Evolutionary conservation across 2,113 vertebrate species (phyloP), one percentile per base, ranked within the genome.

Genomic region (Hyla sarda): DNA sequence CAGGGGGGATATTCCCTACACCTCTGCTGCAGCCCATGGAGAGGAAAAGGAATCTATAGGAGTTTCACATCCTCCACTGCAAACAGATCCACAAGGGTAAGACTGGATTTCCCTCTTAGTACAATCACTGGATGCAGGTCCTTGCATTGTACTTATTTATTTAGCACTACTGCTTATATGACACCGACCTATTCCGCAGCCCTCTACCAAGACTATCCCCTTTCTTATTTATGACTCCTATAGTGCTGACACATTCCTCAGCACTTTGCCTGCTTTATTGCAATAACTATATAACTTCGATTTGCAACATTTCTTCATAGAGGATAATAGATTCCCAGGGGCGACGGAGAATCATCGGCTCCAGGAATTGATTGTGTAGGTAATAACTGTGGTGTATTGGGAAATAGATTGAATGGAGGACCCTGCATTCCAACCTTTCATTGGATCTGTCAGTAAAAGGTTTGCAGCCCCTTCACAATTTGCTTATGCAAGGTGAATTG

Each of bases 41-140:
- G 91, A 90, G 90, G 82, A 69, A 89, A 89, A 91, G 92, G 93
- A 69, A 41, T 30, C 93, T 95, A 92, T 95, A 90, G 91, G 90
- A 89, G 89, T 89, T 89, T 34, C 67, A 34, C 30, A n/a, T 14
- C 73, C 88, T 85, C 90, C 90, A 88, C 92, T 90, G 91, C 91
- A 54, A 48, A 86, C 89, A 91, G 77, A 93, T 94, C 93, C 86
- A 93, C 72, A 90, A 62, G 17, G 56, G 77, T 78, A 45, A 60
- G 73, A 11, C 54, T 74, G 16, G 72, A 87, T 73, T 87, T 74
- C 73, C 87, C 47, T 4, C 28, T 30, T n/a, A 23, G 1, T 54
- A 11, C 48, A 6, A 50, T 50, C 2, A 50, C 7, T 50, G 11
- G 48, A 50, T 23, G 54, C 10, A 12, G 6, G 7, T 60, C 10